Percentiles rank a stretch among this genome's conserved stretches.
Evolutionary conservation across 2,113 vertebrate species (phyloP).

Genomic region (Ciconia maguari): DNA sequence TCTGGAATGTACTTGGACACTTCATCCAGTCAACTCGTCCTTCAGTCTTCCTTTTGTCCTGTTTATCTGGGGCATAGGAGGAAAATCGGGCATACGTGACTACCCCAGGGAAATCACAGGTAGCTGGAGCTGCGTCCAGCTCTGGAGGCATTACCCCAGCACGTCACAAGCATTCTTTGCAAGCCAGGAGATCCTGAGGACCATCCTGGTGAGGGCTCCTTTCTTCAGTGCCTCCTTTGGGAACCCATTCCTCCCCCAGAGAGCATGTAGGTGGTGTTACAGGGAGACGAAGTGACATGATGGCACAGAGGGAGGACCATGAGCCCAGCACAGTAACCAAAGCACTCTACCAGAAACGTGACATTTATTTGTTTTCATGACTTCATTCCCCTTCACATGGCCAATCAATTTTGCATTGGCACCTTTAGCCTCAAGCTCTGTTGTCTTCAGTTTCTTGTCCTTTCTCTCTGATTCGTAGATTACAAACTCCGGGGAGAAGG

Average conservation of each 20-base stretch:
- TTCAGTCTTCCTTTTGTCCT: not conserved
- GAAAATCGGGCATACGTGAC: fast-evolving
- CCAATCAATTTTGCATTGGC: not conserved
- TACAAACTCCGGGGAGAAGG: not conserved
- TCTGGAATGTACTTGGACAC: constrained; percentile 11
- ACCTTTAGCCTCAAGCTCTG: not conserved
- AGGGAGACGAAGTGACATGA: not conserved
- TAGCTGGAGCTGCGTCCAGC: not conserved
- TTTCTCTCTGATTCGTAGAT: not conserved
- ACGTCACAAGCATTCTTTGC: not conserved
- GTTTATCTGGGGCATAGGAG: not conserved
- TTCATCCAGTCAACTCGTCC: not conserved
- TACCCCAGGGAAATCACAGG: not conserved
- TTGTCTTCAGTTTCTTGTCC: not conserved
- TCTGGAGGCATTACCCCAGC: not conserved
- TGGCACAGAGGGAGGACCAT: not conserved
- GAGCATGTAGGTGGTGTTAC: not conserved
- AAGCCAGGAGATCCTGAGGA: not conserved
- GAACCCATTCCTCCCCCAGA: not conserved
- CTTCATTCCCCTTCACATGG: not conserved
- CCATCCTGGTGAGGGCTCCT: not conserved
- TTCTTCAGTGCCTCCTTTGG: not conserved
- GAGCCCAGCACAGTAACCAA: not conserved
- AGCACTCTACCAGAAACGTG: not conserved
- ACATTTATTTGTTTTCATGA: not conserved